phyloP scores from a whole-genome alignment of 2,888 invertebrate species.

The Venustoraphidia nigricollis region DNA sequence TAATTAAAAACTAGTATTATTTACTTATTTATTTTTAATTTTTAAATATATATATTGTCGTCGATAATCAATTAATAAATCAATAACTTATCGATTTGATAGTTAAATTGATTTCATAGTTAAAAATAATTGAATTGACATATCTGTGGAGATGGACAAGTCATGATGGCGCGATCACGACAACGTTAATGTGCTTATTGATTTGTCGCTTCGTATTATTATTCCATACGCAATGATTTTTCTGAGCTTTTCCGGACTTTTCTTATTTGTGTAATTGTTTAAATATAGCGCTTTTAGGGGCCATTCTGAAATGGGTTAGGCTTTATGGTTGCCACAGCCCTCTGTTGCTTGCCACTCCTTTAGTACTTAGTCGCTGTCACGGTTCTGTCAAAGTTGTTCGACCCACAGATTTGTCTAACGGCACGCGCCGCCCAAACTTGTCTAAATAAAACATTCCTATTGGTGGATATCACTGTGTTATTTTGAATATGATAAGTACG shows the following conservation, averaged over 20 bases:
- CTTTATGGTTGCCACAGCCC: slow-evolving; percentile 18
- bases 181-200: too few species aligned
- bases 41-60: not conserved
- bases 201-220: too few species aligned
- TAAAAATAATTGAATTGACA: too few species aligned
- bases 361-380: slow-evolving; percentile 30
- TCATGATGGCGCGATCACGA: too few species aligned
- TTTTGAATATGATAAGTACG: slow-evolving; percentile 25
- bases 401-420: slow-evolving; percentile 28
- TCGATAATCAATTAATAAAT: not conserved
- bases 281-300: slow-evolving; percentile 25
- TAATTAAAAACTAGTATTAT: not conserved
- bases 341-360: slow-evolving; percentile 27
- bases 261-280: slow-evolving; percentile 12
- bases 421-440: slow-evolving; percentile 26
- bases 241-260: too few species aligned
- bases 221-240: too few species aligned
- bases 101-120: too few species aligned
- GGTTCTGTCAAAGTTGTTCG: slow-evolving; percentile 27
- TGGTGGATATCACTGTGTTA: slow-evolving; percentile 22
- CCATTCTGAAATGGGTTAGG: slow-evolving; percentile 27
- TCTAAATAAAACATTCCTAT: slow-evolving; percentile 19
- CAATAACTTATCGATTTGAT: too few species aligned
- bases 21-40: not conserved
- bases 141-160: too few species aligned